These are phyloP conservation scores for Schrankia costaestrigalis DNA, from an alignment of 2,888 invertebrate species.

Conservation along the genomic window DNA sequence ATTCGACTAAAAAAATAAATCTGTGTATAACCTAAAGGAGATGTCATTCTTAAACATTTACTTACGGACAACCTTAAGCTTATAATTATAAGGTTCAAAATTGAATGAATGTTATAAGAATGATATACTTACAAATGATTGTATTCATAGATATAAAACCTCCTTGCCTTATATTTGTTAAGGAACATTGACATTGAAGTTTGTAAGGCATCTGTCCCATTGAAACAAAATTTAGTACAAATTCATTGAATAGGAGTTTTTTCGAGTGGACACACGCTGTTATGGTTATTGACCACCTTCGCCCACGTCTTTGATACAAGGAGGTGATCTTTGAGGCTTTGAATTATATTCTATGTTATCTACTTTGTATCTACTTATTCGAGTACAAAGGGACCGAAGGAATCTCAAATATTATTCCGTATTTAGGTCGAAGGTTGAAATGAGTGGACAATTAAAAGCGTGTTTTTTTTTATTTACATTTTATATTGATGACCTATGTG, in stretches of 20 bases:
- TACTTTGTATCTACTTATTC: too few relatives aligned
- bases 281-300: conserved; percentile 11
- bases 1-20: too few relatives aligned
- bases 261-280: conserved; percentile 34
- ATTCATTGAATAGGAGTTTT: conserved; percentile 24
- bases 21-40: too few relatives aligned
- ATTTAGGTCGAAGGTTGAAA: too few relatives aligned
- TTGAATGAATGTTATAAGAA: neutral
- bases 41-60: too few relatives aligned
- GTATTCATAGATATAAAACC: conserved; percentile 23
- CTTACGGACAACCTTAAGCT: too few relatives aligned
- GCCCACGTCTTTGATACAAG: neutral
- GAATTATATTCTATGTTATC: too few relatives aligned
- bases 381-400: too few relatives aligned
- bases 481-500: too few relatives aligned
- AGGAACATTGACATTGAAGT: conserved; percentile 24
- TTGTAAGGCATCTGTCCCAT: conserved; percentile 25
- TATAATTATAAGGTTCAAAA: conserved; percentile 3
- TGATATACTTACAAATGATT: conserved; percentile 8
- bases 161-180: conserved; percentile 21
- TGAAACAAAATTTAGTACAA: conserved; percentile 30
- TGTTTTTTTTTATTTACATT: too few relatives aligned
- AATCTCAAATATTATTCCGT: too few relatives aligned
- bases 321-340: neutral
- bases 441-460: too few relatives aligned